Evolutionary conservation across 2,888 invertebrate species (phyloP).

Genomic region (Cerastis leucographa): DNA sequence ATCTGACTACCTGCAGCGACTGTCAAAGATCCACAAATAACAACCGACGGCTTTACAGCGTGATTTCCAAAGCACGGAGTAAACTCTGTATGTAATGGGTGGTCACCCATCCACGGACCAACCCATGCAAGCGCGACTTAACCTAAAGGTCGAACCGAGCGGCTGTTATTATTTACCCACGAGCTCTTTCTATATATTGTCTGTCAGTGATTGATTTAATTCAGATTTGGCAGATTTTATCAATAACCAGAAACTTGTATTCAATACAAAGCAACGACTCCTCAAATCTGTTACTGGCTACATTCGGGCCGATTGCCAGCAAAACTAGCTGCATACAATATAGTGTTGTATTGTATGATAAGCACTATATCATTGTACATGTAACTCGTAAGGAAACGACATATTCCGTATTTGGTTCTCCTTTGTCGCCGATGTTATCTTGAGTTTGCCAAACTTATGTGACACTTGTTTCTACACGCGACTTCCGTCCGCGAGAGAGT

Average conservation of each 20-base stretch:
- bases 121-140: not conserved
- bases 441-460: slow-evolving; percentile 40
- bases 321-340: slow-evolving; percentile 21
- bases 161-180: not conserved
- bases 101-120: not conserved
- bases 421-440: slow-evolving; percentile 54
- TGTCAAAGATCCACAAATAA: not conserved
- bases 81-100: not conserved
- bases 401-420: slow-evolving; percentile 41
- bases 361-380: slow-evolving; percentile 58
- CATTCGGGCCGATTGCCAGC: slow-evolving; percentile 45
- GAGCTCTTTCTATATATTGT: not conserved
- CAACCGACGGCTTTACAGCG: not conserved
- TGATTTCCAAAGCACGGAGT: not conserved
- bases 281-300: slow-evolving; percentile 14
- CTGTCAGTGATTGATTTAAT: not conserved
- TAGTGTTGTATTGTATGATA: slow-evolving; percentile 66
- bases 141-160: not conserved
- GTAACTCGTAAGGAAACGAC: slow-evolving; percentile 56
- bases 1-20: not conserved
- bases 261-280: slow-evolving; percentile 20
- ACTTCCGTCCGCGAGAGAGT: not conserved
- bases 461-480: slow-evolving; percentile 5
- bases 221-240: not conserved
- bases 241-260: slow-evolving; percentile 1